These are phyloP conservation scores for Cryptomyrus ogoouensis DNA, from an alignment of 2,113 vertebrate genomes.

Conservation along the genomic window DNA sequence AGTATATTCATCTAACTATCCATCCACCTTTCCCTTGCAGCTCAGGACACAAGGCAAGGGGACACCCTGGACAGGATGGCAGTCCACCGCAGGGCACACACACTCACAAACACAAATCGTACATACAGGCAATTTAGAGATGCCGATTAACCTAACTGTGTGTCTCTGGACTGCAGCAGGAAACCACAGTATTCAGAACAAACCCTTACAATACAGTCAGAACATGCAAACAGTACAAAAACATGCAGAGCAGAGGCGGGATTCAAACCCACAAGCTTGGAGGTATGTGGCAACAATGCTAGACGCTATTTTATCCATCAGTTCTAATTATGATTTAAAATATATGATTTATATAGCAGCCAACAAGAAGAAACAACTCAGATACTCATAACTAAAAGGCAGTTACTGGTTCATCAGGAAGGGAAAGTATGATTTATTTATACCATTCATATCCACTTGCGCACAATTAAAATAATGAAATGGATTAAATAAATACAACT, in stretches of 20 bases:
- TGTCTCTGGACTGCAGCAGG: background rate
- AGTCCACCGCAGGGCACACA: background rate
- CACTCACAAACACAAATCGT: background rate
- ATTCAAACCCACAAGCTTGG: background rate
- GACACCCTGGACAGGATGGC: background rate
- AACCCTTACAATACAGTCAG: background rate
- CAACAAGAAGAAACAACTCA: background rate
- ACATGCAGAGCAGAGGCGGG: background rate
- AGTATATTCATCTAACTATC: background rate
- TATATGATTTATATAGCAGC: background rate
- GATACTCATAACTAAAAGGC: background rate
- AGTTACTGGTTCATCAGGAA: conserved; percentile 55
- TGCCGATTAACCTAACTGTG: background rate
- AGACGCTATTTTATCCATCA: background rate
- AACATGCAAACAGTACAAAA: background rate
- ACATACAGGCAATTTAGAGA: background rate
- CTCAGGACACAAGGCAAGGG: background rate
- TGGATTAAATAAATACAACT: conserved; percentile 64
- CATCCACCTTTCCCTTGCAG: background rate
- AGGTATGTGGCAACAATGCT: background rate
- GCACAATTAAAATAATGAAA: conserved; percentile 59
- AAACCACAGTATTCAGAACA: background rate
- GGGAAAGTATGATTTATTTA: conserved; percentile 57
- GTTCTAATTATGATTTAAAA: background rate
- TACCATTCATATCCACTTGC: conserved; percentile 50